Percentiles rank a stretch among this genome's conserved stretches.
Evolutionary conservation across 2,888 invertebrate genomes (phyloP).

Genomic region (Mayetiola destructor): DNA sequence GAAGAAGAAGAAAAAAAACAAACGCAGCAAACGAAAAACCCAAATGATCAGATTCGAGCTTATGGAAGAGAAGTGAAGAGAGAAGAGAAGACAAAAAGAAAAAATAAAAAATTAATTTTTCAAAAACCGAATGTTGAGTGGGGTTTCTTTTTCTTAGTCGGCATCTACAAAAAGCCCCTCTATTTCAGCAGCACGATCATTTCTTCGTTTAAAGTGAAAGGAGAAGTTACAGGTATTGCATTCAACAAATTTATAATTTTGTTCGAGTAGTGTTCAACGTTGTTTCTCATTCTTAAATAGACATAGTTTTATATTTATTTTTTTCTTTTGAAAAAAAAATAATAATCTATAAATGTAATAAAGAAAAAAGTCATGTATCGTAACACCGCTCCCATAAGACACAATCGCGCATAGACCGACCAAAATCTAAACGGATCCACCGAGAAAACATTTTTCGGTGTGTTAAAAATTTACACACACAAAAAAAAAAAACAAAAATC

Average conservation of each 20-base stretch:
- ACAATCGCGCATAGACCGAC: no score
- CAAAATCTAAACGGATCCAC: background rate
- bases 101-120: background rate
- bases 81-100: background rate
- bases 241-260: background rate
- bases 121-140: background rate
- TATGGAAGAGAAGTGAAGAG: background rate
- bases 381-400: no score
- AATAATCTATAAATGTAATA: background rate
- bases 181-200: slow-evolving; percentile 4
- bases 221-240: slow-evolving; percentile 9
- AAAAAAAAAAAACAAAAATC: no score
- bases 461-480: no score
- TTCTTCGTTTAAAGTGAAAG: slow-evolving; percentile 14
- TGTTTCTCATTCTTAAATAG: no score
- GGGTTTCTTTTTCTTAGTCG: slow-evolving; percentile 12
- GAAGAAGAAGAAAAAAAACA: slow-evolving; percentile 1
- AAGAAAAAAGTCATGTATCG: no score
- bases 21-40: slow-evolving; percentile 9
- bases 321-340: no score
- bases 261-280: slow-evolving; percentile 3
- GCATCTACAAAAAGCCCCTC: slow-evolving; percentile 11
- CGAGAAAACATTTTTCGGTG: no score
- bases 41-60: slow-evolving; percentile 2
- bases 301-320: background rate